Base-by-base conservation (phyloP, 2,888 invertebrate species). In the Melieria crassipennis region DNA sequence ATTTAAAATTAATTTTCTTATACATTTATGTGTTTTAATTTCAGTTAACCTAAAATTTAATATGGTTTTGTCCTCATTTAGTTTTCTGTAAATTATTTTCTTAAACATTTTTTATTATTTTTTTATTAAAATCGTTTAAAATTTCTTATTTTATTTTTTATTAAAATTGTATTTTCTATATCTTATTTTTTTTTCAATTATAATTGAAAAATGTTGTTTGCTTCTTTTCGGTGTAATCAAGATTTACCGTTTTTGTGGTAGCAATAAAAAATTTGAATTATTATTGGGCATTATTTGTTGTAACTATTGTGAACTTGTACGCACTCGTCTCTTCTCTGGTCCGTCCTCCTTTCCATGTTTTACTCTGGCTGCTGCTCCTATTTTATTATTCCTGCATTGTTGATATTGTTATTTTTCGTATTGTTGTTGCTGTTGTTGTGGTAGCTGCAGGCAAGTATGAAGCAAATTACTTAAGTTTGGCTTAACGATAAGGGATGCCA, bases 221-320 rank as follows among this genome's bases (percentile, higher is more conserved):
- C n/a, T 30, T 30, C 30, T 30, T 30, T 30, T 30, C 30, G 30
- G 30, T 30, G 30, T 30, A 30, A 30, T 1, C 2, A 30, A 30
- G 30, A 30, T 30, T 30, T 30, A 30, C 30, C 30, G 30, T 30
- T 42, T 42, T 5, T 9, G n/a, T 65, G 13, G 6, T 4, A 6
- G 43, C 64, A 43, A 65, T 52, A 65, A 9, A 43, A 64, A 42
- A 64, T 64, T 52, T 65, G 64, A 65, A 65, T 65, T 65, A 65
- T 65, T 65, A 65, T 65, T 65, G 7, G 52, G 45, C 64, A 74
- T 75, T 75, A 72, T 75, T 73, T 74, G 69, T 73, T 73, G 69
- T 76, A 74, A 74, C 73, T 70, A 70, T 63, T 64, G 69, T 72
- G 75, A 73, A 72, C 10, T 5, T 47, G 5, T 9, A 11, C 11